Conservation (phyloP, 92 coral and sea anemone species). For the Pocillopora grandis region DNA sequence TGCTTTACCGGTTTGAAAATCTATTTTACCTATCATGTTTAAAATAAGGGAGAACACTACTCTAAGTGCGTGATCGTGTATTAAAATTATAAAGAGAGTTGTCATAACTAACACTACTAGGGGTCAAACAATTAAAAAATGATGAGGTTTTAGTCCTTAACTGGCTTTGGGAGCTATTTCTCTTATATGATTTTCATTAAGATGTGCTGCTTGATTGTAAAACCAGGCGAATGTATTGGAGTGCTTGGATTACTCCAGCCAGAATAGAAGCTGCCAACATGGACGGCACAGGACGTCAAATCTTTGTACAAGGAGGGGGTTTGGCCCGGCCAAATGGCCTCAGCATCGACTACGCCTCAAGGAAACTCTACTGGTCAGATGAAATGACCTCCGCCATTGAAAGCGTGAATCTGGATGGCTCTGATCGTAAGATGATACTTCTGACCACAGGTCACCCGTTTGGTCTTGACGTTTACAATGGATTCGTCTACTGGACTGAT, state of each 20-base stretch:
- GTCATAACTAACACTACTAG: too few relatives aligned
- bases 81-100: too few relatives aligned
- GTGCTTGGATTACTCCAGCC: slow-evolving; percentile 84
- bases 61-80: too few relatives aligned
- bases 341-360: slow-evolving; percentile 67
- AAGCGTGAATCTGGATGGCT: slow-evolving; percentile 69
- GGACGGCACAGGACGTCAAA: slow-evolving; percentile 83
- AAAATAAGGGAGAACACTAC: too few relatives aligned
- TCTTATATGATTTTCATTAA: background rate
- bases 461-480: slow-evolving; percentile 84
- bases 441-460: slow-evolving; percentile 69
- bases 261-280: slow-evolving; percentile 87
- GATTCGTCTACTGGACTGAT: slow-evolving; percentile 87
- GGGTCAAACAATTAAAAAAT: too few relatives aligned
- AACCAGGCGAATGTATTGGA: slow-evolving; percentile 82
- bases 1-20: too few relatives aligned
- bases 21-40: too few relatives aligned
- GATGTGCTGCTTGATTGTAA: background rate
- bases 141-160: too few relatives aligned
- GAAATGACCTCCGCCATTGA: slow-evolving; percentile 65
- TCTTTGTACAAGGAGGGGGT: slow-evolving; percentile 62
- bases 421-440: slow-evolving; percentile 49
- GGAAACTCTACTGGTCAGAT: slow-evolving; percentile 84
- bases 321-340: slow-evolving; percentile 89
- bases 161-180: too few relatives aligned